These are phyloP conservation scores for Heterohyrax brucei DNA, from an alignment of 2,797 vertebrate genomes.

Conservation along the genomic window DNA sequence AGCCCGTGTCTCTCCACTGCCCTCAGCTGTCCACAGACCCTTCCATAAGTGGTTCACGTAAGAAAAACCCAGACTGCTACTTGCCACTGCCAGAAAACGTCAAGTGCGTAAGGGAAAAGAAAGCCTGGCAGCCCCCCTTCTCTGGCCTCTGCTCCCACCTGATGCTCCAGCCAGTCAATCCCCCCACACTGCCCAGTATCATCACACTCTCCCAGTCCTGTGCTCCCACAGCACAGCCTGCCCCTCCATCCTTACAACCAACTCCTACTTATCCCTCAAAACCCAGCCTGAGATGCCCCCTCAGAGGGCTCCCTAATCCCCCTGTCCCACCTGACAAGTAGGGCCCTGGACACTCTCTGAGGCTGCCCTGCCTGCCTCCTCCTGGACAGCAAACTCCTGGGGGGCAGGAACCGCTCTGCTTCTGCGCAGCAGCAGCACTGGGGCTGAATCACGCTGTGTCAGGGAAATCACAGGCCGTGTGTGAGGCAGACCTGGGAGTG, in stretches of 20 bases:
- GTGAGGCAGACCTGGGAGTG: neutral
- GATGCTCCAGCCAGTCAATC: accelerated
- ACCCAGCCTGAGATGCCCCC: neutral
- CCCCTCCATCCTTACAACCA: too few relatives aligned
- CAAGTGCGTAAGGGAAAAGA: neutral
- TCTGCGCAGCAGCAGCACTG: neutral
- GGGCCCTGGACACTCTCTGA: neutral
- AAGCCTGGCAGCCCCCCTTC: too few relatives aligned
- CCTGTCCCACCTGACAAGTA: neutral
- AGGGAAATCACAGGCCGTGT: neutral
- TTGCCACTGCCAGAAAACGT: neutral
- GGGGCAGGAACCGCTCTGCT: neutral
- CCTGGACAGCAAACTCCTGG: accelerated
- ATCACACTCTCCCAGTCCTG: neutral
- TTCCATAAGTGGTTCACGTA: neutral
- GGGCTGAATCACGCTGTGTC: neutral
- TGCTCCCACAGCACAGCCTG: neutral
- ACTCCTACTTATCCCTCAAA: slow-evolving; percentile 4
- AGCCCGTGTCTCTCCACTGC: neutral
- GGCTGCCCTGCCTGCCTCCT: neutral
- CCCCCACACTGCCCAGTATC: neutral
- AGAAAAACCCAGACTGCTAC: neutral
- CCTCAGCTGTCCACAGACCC: neutral
- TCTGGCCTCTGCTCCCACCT: neutral
- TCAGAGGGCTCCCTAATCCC: neutral